These are phyloP conservation scores for Muscicapa comitata DNA, from an alignment of 2,797 vertebrate genomes.

Conservation along the genomic window DNA sequence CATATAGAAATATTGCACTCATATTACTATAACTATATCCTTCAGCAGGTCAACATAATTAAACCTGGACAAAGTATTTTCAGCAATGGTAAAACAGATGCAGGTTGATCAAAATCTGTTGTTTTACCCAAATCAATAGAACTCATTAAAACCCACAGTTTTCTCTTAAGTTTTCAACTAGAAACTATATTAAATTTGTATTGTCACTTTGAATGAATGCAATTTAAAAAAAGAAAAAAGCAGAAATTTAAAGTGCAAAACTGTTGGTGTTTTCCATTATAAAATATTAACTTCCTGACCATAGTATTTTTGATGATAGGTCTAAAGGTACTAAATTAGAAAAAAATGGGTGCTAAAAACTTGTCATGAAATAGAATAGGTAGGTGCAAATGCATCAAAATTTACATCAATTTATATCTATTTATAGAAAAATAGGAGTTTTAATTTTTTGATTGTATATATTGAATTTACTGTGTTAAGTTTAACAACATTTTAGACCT, in stretches of 20 bases:
- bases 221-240: background rate
- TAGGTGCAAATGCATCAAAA: background rate
- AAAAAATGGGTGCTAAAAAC: rapidly evolving
- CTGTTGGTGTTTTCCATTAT: background rate
- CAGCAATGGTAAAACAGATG: background rate
- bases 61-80: background rate
- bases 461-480: background rate
- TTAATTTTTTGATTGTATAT: background rate
- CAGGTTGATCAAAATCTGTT: background rate
- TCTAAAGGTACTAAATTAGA: background rate
- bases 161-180: background rate
- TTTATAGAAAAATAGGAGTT: background rate
- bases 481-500: background rate
- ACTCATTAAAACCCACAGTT: background rate
- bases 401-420: background rate
- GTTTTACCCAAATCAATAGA: background rate
- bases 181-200: background rate
- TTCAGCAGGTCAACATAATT: background rate
- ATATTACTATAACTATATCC: background rate
- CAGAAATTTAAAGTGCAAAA: background rate
- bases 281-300: background rate
- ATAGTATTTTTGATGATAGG: background rate
- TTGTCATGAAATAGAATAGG: background rate
- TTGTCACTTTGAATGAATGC: background rate
- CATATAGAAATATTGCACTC: background rate